phyloP scores from a whole-genome alignment of 2,113 vertebrate species.

The Cricetomys ansorgei region DNA sequence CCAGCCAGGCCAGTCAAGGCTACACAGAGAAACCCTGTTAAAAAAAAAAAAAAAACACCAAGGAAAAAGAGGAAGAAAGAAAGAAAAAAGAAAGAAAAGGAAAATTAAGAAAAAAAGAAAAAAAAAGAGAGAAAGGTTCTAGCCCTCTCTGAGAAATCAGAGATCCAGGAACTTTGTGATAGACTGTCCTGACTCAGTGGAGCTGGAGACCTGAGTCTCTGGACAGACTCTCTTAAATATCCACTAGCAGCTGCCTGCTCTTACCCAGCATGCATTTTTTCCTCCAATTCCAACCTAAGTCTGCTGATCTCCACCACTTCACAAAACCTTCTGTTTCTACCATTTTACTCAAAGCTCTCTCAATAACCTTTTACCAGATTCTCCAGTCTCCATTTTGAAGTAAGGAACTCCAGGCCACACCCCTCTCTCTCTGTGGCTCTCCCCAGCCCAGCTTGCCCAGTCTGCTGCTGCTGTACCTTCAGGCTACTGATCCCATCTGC shows the following conservation, averaged over 20 bases:
- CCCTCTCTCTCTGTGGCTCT: neutral
- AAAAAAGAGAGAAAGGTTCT: no score
- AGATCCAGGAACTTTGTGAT: neutral
- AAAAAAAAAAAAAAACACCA: no score
- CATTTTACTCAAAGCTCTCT: neutral
- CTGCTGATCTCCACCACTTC: neutral
- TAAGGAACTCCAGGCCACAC: neutral
- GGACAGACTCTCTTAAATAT: neutral
- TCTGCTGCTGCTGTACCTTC: neutral
- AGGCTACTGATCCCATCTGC: neutral
- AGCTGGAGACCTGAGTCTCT: neutral
- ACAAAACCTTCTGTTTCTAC: neutral
- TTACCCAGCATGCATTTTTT: neutral
- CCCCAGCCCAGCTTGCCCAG: neutral
- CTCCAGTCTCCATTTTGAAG: neutral
- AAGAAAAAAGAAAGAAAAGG: no score
- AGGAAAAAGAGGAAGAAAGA: no score
- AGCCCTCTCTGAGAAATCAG: neutral
- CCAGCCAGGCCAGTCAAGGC: neutral
- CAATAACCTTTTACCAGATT: neutral
- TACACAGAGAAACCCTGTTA: neutral
- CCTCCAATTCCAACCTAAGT: neutral
- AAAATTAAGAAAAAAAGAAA: no score
- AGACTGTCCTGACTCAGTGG: no score
- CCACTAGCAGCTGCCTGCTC: neutral